Evolutionary conservation across 2,888 invertebrate species (phyloP).

Genomic region (Nesidiocoris tenuis): DNA sequence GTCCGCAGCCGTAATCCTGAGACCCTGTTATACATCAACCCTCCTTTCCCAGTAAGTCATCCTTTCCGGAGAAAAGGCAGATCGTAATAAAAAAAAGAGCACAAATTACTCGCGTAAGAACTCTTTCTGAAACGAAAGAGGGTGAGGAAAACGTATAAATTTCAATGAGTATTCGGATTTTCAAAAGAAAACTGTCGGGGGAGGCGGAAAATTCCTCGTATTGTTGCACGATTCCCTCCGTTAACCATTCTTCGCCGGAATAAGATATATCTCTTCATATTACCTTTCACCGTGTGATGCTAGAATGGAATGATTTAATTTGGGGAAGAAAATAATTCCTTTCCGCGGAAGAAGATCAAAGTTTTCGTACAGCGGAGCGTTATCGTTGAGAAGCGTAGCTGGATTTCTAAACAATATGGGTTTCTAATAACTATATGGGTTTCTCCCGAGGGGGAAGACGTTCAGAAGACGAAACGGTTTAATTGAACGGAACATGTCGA

Average conservation of each 20-base stretch:
- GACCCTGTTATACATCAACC: too few relatives aligned
- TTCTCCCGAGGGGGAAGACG: constrained; percentile 14
- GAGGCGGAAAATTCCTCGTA: constrained; percentile 26
- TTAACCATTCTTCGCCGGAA: too few relatives aligned
- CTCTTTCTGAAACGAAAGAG: constrained; percentile 6
- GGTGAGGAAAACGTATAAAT: constrained; percentile 42
- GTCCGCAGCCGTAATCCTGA: too few relatives aligned
- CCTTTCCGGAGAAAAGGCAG: constrained; percentile 17
- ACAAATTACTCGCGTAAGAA: constrained; percentile 41
- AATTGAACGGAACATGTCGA: constrained; percentile 38
- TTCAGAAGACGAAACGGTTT: constrained; percentile 15
- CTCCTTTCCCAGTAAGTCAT: not conserved
- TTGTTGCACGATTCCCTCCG: constrained; percentile 26
- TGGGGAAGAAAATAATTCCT: constrained; percentile 35
- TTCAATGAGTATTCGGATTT: constrained; percentile 41
- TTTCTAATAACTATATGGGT: constrained; percentile 35
- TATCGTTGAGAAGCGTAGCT: not conserved
- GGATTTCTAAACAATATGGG: constrained; percentile 2
- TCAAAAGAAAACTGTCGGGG: constrained; percentile 11
- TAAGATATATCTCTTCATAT: constrained; percentile 18
- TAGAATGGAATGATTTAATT: constrained; percentile 38
- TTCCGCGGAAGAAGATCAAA: constrained; percentile 26
- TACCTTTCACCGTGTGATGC: constrained; percentile 23
- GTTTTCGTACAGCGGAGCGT: constrained; percentile 2
- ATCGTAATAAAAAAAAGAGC: constrained; percentile 42